A percentile compares a stretch with the other conserved stretches of the same genome.
phyloP scores from a whole-genome alignment of 2,113 vertebrate genomes.

The Zootoca vivipara region DNA sequence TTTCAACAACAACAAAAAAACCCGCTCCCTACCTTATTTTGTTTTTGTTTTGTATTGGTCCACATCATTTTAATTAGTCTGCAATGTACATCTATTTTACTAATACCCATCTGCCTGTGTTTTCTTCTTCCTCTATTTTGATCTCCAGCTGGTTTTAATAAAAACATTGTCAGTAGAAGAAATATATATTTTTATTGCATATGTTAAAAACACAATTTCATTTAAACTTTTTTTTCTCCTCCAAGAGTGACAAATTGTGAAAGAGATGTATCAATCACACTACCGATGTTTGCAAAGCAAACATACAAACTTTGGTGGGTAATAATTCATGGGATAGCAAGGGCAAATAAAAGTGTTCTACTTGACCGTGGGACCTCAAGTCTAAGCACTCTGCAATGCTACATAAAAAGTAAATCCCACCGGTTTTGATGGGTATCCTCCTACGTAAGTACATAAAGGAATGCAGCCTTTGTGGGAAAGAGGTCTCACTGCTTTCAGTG shows the following conservation, averaged over 20 bases:
- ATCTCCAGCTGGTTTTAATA: conserved; percentile 18
- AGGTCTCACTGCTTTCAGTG: not conserved
- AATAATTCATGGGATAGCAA: not conserved
- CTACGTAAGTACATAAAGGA: not conserved
- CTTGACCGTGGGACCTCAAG: too few species aligned
- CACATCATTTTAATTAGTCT: conserved; percentile 17
- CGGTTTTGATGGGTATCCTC: not conserved
- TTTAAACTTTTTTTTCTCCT: not conserved
- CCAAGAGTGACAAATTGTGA: conserved; percentile 5
- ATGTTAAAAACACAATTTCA: conserved; percentile 19
- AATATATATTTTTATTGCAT: conserved; percentile 5
- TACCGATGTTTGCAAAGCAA: not conserved
- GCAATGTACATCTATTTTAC: conserved; percentile 19
- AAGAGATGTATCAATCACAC: not conserved
- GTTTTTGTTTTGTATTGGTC: conserved; percentile 2
- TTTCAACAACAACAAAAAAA: conserved; percentile 1
- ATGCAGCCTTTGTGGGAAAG: not conserved
- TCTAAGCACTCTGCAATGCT: not conserved
- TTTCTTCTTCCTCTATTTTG: conserved; percentile 12
- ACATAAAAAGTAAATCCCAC: not conserved
- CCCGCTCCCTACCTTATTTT: not conserved
- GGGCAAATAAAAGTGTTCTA: not conserved
- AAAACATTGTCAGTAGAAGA: conserved; percentile 15
- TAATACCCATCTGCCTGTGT: conserved; percentile 25
- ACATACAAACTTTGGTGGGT: not conserved